Conservation (phyloP, 2,888 invertebrate species). For the Dryomyza anilis region DNA sequence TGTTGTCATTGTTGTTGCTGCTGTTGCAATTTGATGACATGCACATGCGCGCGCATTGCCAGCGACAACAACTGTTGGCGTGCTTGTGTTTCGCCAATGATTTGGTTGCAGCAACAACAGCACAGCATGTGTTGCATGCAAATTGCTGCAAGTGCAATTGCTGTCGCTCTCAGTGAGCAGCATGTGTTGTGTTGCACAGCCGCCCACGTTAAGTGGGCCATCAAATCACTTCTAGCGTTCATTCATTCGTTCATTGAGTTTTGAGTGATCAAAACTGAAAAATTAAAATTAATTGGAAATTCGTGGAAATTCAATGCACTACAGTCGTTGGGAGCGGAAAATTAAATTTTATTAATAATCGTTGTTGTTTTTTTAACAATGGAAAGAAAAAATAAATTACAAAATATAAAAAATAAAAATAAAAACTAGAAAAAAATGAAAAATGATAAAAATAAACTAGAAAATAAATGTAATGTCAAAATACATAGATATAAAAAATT, state of each 20-base stretch:
- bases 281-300: constrained; percentile 11
- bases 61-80: neutral
- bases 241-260: neutral
- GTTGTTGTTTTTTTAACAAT: too few species aligned
- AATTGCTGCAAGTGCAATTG: constrained; percentile 14
- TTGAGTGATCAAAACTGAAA: neutral
- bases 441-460: neutral
- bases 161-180: neutral
- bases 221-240: neutral
- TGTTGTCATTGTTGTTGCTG: neutral
- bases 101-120: neutral
- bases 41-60: constrained; percentile 12
- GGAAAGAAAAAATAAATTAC: too few species aligned
- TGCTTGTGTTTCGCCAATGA: neutral
- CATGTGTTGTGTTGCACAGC: constrained; percentile 1
- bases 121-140: constrained; percentile 3
- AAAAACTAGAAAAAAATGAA: neutral
- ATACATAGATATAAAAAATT: too few species aligned
- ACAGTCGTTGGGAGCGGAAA: too few species aligned
- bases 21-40: constrained; percentile 4
- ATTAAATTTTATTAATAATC: too few species aligned
- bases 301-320: constrained; percentile 20
- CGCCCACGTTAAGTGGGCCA: constrained; percentile 3
- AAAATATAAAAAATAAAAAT: too few species aligned
- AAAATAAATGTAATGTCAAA: too few species aligned